Percentiles rank a stretch among this genome's conserved stretches.
These are phyloP conservation scores for Diacarnus erythraeanus DNA, from an alignment of 37 sponge, comb jelly and placozoan genomes.

Conservation along the genomic window DNA sequence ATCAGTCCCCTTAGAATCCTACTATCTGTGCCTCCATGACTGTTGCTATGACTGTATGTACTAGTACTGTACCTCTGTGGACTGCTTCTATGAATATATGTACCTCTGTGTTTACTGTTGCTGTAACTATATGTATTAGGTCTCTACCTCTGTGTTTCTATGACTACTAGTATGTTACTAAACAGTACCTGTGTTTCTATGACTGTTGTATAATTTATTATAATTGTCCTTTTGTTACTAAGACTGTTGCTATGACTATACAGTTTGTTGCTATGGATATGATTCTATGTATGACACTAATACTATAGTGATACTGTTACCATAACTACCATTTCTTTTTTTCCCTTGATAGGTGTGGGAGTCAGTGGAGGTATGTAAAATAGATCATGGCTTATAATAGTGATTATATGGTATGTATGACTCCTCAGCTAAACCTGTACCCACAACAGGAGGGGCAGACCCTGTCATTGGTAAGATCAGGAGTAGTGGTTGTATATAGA, in stretches of 20 bases:
- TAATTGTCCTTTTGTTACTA: background rate
- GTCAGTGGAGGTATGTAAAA: background rate
- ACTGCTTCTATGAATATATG: too few species aligned
- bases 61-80: too few species aligned
- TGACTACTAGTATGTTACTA: too few species aligned
- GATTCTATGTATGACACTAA: background rate
- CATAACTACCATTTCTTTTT: background rate
- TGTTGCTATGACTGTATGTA: too few species aligned
- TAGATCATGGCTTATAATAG: background rate
- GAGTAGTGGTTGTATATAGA: background rate
- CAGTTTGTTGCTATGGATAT: background rate
- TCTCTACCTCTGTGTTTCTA: too few species aligned
- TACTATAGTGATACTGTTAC: background rate
- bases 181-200: too few species aligned
- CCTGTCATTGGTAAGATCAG: conserved; percentile 4
- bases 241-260: background rate
- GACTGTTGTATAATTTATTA: background rate
- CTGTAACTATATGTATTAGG: too few species aligned
- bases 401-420: background rate
- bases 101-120: too few species aligned
- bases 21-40: too few species aligned
- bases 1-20: too few species aligned
- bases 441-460: conserved; percentile 1
- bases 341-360: background rate
- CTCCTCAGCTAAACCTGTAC: conserved; percentile 31